These are phyloP conservation scores for Melieria crassipennis DNA, from an alignment of 2,888 invertebrate genomes.

Conservation along the genomic window DNA sequence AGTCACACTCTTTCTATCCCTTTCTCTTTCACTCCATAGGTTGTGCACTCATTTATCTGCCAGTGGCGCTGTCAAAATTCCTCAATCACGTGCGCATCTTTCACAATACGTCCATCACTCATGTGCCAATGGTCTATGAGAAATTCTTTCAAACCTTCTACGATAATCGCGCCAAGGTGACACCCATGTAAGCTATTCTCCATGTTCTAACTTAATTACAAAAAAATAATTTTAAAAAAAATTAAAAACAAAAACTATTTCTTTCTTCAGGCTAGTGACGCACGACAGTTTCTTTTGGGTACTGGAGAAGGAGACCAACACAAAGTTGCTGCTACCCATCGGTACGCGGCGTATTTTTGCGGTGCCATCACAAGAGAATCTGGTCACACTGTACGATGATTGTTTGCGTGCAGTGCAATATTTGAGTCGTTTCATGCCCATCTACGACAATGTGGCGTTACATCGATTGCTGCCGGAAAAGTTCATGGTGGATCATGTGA, in stretches of 20 bases:
- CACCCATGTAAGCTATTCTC: constrained; percentile 53
- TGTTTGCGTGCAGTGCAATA: constrained; percentile 58
- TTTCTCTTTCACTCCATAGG: constrained; percentile 47
- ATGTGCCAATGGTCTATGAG: constrained; percentile 64
- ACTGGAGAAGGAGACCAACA: constrained; percentile 58
- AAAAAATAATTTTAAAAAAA: not conserved
- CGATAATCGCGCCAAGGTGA: constrained; percentile 55
- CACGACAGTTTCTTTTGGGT: constrained; percentile 54
- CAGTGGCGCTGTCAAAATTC: constrained; percentile 61
- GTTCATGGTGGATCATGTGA: constrained; percentile 59
- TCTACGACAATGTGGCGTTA: constrained; percentile 55
- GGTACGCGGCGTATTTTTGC: constrained; percentile 58
- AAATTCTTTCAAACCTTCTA: constrained; percentile 62
- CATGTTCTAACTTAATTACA: not conserved
- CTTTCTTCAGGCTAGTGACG: constrained; percentile 31
- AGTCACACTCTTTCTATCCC: not conserved
- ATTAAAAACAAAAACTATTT: not conserved
- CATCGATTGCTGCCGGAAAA: constrained; percentile 56
- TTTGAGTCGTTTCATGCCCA: constrained; percentile 52
- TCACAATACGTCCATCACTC: constrained; percentile 62
- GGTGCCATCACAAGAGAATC: constrained; percentile 57
- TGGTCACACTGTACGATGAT: constrained; percentile 59
- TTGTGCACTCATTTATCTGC: constrained; percentile 61
- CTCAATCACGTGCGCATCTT: constrained; percentile 63
- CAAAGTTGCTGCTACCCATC: constrained; percentile 57